phyloP scores from a whole-genome alignment of 2,113 vertebrate genomes.

The Percopsis transmontana region DNA sequence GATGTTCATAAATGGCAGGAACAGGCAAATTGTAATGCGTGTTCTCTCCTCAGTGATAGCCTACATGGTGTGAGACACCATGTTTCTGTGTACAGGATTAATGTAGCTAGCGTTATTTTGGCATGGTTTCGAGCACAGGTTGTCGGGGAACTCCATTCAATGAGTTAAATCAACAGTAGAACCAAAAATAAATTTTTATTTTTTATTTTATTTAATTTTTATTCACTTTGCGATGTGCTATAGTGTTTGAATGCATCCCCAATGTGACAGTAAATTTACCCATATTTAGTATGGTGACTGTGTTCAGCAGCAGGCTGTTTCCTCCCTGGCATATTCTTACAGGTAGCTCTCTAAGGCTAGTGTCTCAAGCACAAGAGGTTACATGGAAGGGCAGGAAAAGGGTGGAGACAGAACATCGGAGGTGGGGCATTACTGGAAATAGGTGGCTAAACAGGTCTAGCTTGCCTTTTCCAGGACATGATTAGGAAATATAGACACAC shows the following conservation, averaged over 20 bases:
- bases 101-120: conserved; percentile 8
- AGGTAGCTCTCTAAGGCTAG: conserved; percentile 7
- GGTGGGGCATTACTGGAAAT: conserved; percentile 73
- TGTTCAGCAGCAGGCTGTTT: too few species aligned
- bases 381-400: neutral
- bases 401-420: conserved; percentile 51
- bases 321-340: neutral
- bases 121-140: neutral
- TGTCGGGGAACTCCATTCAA: neutral
- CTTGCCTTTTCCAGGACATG: conserved; percentile 64
- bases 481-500: conserved; percentile 37
- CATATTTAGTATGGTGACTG: too few species aligned
- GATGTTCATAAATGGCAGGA: conserved; percentile 63
- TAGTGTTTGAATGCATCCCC: neutral
- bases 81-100: conserved; percentile 1
- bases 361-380: conserved; percentile 24
- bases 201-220: too few species aligned
- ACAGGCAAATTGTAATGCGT: conserved; percentile 21
- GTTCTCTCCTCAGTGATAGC: too few species aligned
- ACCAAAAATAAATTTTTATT: too few species aligned
- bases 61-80: neutral
- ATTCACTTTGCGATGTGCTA: too few species aligned
- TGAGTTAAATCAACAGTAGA: too few species aligned
- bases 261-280: too few species aligned
- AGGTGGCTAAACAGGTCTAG: conserved; percentile 64